Evolutionary conservation across 2,797 vertebrate species (phyloP).

Genomic region (Saxicola maurus): DNA sequence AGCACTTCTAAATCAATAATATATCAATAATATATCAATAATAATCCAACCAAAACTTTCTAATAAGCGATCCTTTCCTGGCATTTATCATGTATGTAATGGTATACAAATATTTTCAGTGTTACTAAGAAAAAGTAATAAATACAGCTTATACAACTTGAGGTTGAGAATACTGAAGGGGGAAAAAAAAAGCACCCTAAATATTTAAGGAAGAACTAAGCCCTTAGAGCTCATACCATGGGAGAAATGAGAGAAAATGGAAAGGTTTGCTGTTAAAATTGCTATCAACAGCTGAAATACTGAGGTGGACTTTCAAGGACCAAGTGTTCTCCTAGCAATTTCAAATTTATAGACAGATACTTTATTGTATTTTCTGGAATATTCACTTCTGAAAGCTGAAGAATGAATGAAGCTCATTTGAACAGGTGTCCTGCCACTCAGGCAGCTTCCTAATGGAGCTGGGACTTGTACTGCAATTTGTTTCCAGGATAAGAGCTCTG

Average conservation of each 20-base stretch:
- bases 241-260: neutral
- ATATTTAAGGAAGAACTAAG: neutral
- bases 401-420: neutral
- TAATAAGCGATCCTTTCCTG: neutral
- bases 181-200: neutral
- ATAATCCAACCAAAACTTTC: neutral
- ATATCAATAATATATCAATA: neutral
- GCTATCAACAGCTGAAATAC: neutral
- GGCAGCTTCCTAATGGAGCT: neutral
- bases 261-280: neutral
- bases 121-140: neutral
- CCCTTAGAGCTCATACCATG: neutral
- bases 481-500: neutral
- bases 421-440: fast-evolving
- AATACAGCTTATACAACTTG: neutral
- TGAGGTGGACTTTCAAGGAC: neutral
- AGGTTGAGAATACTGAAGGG: neutral
- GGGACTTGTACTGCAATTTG: neutral
- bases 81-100: neutral
- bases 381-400: neutral
- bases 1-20: neutral
- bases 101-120: neutral
- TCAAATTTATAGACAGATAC: neutral
- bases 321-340: neutral
- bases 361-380: neutral